Percentiles rank a stretch among this genome's conserved stretches.
These are phyloP conservation scores for Acrocephalus arundinaceus DNA, from an alignment of 2,113 vertebrate species.

Conservation along the genomic window DNA sequence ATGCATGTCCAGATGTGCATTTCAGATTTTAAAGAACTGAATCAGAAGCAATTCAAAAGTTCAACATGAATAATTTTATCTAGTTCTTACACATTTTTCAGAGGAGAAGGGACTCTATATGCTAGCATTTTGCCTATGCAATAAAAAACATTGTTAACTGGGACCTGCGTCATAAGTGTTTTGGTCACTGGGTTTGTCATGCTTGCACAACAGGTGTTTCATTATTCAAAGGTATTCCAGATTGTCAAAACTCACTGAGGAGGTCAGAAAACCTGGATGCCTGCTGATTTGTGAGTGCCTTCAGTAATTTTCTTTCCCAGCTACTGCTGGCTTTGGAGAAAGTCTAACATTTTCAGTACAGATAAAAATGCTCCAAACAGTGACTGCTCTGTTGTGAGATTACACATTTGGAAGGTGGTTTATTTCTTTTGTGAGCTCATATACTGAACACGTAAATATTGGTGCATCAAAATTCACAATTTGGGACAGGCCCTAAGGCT, in stretches of 20 bases:
- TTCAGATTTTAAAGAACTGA: slow-evolving; percentile 27
- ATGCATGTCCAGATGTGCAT: slow-evolving; percentile 37
- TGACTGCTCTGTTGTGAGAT: neutral
- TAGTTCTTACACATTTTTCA: slow-evolving; percentile 7
- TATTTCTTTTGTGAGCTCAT: slow-evolving; percentile 11
- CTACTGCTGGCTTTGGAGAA: neutral
- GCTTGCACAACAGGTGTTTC: neutral
- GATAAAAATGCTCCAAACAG: neutral
- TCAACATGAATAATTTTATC: slow-evolving; percentile 47
- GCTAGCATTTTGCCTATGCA: neutral
- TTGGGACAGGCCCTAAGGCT: neutral
- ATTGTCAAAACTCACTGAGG: neutral
- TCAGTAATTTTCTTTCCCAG: neutral
- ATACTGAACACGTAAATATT: neutral
- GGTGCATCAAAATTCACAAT: neutral
- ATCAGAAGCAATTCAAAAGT: slow-evolving; percentile 59
- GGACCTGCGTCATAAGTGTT: neutral
- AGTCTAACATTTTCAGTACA: neutral
- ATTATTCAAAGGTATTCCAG: neutral
- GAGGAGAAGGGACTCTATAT: neutral
- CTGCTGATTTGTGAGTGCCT: neutral
- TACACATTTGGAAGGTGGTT: neutral
- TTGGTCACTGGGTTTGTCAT: neutral
- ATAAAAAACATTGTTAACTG: neutral
- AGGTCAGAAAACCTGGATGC: neutral